phyloP scores from a whole-genome alignment of 2,113 vertebrate genomes.

The Dolichallabes microphthalmus region DNA sequence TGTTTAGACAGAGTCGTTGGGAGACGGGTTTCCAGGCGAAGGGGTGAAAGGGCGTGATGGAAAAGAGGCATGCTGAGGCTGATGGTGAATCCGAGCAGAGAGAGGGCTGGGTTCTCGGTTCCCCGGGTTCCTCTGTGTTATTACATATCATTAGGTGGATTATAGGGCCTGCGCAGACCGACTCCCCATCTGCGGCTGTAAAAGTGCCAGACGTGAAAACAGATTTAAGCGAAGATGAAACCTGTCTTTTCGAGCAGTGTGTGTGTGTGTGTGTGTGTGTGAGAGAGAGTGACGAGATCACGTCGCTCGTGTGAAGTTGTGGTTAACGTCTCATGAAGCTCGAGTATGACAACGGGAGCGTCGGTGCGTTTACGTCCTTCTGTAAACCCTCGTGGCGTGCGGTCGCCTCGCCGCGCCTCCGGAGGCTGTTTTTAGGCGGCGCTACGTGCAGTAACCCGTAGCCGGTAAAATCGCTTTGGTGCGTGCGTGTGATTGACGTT shows the following conservation, averaged over 20 bases:
- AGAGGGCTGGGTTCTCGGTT: conserved; percentile 40
- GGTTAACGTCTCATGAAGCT: background rate
- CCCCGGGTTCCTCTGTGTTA: conserved; percentile 49
- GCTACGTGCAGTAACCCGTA: background rate
- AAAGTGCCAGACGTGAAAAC: conserved; percentile 49
- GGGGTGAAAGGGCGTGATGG: conserved; percentile 16
- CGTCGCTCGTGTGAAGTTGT: background rate
- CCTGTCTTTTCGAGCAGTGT: conserved; percentile 24
- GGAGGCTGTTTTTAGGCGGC: background rate
- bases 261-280: background rate
- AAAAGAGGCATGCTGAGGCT: background rate
- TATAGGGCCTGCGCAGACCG: conserved; percentile 48
- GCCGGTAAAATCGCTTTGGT: background rate
- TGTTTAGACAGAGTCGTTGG: conserved; percentile 29
- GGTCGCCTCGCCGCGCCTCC: background rate
- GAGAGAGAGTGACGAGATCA: background rate
- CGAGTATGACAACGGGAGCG: too few species aligned
- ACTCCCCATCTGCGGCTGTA: conserved; percentile 49
- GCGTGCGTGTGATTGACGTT: background rate
- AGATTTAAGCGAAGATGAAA: conserved; percentile 33
- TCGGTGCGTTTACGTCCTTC: background rate
- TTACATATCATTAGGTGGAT: conserved; percentile 59
- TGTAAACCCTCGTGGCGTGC: background rate
- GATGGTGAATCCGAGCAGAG: conserved; percentile 15
- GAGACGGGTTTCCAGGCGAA: conserved; percentile 17